phyloP scores from a whole-genome alignment of 2,113 vertebrate species.

The Daboia siamensis region DNA sequence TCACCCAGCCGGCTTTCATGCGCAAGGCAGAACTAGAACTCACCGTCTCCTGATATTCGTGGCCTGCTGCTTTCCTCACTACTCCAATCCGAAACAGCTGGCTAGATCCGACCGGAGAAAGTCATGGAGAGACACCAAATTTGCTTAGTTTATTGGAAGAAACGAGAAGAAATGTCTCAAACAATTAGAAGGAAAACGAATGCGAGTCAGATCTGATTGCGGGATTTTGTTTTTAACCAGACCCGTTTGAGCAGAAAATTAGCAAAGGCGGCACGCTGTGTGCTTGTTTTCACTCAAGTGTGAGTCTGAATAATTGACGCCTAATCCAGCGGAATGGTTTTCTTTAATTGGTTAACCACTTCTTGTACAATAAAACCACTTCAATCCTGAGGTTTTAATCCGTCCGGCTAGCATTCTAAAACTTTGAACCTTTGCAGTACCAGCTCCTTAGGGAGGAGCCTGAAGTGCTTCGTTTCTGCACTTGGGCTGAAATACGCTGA shows the following conservation, averaged over 20 bases:
- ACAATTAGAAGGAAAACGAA: neutral
- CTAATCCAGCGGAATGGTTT: neutral
- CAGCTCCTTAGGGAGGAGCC: neutral
- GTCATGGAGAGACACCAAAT: neutral
- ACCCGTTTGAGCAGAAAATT: neutral
- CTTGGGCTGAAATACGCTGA: neutral
- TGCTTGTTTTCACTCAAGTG: neutral
- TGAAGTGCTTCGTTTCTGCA: too few species aligned
- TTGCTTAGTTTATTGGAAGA: neutral
- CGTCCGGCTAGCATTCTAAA: neutral
- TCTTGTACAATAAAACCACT: neutral
- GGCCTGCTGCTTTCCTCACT: neutral
- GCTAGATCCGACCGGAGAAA: neutral
- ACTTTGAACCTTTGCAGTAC: neutral
- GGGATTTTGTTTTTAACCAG: neutral
- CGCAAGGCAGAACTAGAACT: neutral
- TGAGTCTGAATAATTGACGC: too few species aligned
- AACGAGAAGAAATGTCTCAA: neutral
- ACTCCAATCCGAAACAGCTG: neutral
- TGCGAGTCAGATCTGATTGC: too few species aligned
- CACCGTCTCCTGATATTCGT: neutral
- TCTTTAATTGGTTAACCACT: neutral
- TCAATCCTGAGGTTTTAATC: neutral
- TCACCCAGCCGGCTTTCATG: neutral
- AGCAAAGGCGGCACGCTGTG: neutral